Evolutionary conservation across 2,113 vertebrate species (phyloP), one percentile per base, ranked within the genome.

Genomic region (Promerops cafer): DNA sequence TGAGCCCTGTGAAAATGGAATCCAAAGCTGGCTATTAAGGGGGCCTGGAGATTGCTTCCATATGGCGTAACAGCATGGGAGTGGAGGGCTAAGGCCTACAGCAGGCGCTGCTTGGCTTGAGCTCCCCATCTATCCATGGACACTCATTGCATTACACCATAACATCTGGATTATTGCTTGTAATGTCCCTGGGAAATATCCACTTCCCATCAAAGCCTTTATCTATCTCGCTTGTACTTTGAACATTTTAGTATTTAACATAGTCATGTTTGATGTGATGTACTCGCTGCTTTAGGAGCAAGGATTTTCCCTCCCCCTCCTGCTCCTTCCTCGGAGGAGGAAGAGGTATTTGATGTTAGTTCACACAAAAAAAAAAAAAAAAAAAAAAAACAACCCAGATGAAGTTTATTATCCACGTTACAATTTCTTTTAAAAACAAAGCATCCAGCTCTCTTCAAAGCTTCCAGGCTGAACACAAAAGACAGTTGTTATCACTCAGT

Each of bases 81-180:
- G 98, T 97, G 98, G 98, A 97, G 95, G 98, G 97, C 98, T 96
- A 98, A 97, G 97, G 98, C 98, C 98, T 97, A 97, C 98, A 98
- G 97, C 98, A 98, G 97, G 98, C 98, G 94, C 96, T 92, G 98
- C 98, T 99, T 99, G 99, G 99, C 99, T 98, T 95, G 97, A 97
- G 97, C 98, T 98, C 98, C 98, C 82, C 97, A 98, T 98, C 98
- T 98, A 98, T 98, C 99, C 98, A 89, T 96, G 98, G 98, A 99
- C 99, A 99, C 99, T 99, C 99, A 98, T 98, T 98, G 99, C 98
- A 98, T 98, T 99, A 98, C 98, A 98, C 98, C 95, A 97, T 95
- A 99, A 99, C 99, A 99, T 99, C 99, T 99, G 99, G 99, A 99
- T 99, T 99, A 99, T 99, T 98, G 99, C 99, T 99, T 98, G 97